Percentiles rank a stretch among this genome's conserved stretches.
These are phyloP conservation scores for Drosophila paramelanica DNA, from an alignment of 2,888 invertebrate genomes.

Conservation along the genomic window DNA sequence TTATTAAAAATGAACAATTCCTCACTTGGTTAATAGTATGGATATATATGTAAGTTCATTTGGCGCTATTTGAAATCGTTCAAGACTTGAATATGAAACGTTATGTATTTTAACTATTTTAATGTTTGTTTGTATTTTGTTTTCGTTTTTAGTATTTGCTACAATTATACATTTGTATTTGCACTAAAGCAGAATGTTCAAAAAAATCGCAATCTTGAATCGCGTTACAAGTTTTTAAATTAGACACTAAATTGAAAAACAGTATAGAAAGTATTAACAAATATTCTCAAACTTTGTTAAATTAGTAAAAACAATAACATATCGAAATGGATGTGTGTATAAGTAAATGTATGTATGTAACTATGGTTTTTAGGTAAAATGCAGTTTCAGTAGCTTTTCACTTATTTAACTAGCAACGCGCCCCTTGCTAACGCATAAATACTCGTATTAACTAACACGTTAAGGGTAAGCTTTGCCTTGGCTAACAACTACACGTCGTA, in stretches of 20 bases:
- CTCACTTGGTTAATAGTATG: conserved; percentile 50
- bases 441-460: conserved; percentile 61
- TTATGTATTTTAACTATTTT: conserved; percentile 49
- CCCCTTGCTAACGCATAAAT: conserved; percentile 53
- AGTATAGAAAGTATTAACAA: conserved; percentile 34
- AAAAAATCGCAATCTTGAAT: neutral
- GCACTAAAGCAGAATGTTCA: conserved; percentile 54
- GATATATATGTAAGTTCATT: conserved; percentile 69
- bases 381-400: conserved; percentile 68
- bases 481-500: conserved; percentile 56
- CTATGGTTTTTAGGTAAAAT: conserved; percentile 60
- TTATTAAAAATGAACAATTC: conserved; percentile 58
- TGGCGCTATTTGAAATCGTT: conserved; percentile 73
- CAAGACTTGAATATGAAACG: conserved; percentile 61
- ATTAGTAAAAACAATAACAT: conserved; percentile 57
- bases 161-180: conserved; percentile 38
- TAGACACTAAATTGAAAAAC: conserved; percentile 8
- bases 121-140: conserved; percentile 8
- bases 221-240: conserved; percentile 10
- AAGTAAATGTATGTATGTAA: conserved; percentile 39
- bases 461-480: conserved; percentile 51
- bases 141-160: conserved; percentile 24
- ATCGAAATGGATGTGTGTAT: conserved; percentile 34
- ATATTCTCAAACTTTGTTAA: conserved; percentile 36
- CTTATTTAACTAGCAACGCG: conserved; percentile 58